A percentile compares a stretch with the other conserved stretches of the same genome.
Evolutionary conservation across 2,797 vertebrate genomes (phyloP).

Genomic region (Oryzias sinensis): DNA sequence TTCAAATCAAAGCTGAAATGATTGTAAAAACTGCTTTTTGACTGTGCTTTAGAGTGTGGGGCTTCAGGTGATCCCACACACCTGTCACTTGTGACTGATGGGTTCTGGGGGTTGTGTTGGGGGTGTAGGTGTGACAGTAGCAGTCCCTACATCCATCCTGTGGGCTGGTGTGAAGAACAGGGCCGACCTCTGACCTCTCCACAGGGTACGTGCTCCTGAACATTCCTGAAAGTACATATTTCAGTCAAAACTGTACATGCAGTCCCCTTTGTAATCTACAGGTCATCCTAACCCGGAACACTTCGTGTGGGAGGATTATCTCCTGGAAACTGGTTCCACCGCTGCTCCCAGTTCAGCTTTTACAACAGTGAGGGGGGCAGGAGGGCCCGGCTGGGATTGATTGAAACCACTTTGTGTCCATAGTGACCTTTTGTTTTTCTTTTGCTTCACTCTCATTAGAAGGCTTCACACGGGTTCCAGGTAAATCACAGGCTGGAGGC

Average conservation of each 20-base stretch:
- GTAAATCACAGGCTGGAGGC: conserved; percentile 74
- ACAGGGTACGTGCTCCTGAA: conserved; percentile 55
- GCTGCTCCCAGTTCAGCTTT: conserved; percentile 85
- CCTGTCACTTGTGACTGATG: neutral
- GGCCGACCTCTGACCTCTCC: conserved; percentile 72
- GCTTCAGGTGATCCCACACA: neutral
- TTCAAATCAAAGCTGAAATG: too few relatives aligned
- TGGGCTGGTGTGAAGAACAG: conserved; percentile 80
- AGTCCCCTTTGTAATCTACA: conserved; percentile 34
- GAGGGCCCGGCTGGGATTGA: neutral
- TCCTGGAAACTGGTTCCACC: conserved; percentile 81
- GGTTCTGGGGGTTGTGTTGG: neutral
- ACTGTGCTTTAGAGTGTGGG: too few relatives aligned
- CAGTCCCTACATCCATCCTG: conserved; percentile 86
- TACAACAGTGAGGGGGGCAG: conserved; percentile 73
- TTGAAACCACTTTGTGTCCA: too few relatives aligned
- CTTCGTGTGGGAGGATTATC: conserved; percentile 89
- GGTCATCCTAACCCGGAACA: conserved; percentile 82
- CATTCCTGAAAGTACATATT: neutral
- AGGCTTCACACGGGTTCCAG: conserved; percentile 72
- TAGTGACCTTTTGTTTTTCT: conserved; percentile 14
- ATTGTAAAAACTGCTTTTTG: too few relatives aligned
- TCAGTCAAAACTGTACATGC: neutral
- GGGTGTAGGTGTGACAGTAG: conserved; percentile 85
- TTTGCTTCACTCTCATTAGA: conserved; percentile 61